Evolutionary conservation across 1,140 invertebrate genomes (phyloP).

Genomic region (Sinonovacula constricta): DNA sequence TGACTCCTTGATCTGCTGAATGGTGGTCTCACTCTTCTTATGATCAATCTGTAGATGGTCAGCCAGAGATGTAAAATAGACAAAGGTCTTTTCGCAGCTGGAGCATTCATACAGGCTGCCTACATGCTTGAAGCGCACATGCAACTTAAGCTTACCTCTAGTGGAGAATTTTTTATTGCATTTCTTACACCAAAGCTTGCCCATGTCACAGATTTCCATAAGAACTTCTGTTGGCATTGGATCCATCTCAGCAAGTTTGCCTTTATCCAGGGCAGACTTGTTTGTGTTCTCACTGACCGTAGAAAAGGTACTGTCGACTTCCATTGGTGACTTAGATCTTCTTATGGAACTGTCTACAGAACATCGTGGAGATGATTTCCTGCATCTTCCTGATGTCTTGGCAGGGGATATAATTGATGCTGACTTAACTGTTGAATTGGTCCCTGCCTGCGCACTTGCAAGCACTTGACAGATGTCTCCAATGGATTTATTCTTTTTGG

Average conservation of each 20-base stretch:
- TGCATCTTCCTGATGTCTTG: neutral
- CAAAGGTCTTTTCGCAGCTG: constrained; percentile 74
- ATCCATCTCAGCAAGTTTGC: neutral
- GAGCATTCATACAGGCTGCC: constrained; percentile 66
- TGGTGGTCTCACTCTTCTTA: constrained; percentile 71
- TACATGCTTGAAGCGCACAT: constrained; percentile 3
- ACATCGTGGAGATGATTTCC: constrained; percentile 35
- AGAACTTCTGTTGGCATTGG: neutral
- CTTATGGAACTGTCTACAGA: neutral
- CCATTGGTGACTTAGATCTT: neutral
- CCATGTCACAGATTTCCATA: constrained; percentile 9
- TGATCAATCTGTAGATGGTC: constrained; percentile 74
- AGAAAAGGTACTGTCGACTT: neutral
- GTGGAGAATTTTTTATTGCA: constrained; percentile 68
- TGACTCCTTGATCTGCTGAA: constrained; percentile 68
- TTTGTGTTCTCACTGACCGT: neutral
- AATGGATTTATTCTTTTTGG: neutral
- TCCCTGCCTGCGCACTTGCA: neutral
- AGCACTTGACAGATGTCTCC: neutral
- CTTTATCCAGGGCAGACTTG: neutral
- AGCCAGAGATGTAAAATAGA: constrained; percentile 73
- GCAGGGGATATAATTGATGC: no score
- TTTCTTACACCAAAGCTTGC: constrained; percentile 13
- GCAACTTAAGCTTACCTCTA: neutral
- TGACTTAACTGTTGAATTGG: no score